Conservation (phyloP, 2,797 vertebrate species). For the Anableps anableps region DNA sequence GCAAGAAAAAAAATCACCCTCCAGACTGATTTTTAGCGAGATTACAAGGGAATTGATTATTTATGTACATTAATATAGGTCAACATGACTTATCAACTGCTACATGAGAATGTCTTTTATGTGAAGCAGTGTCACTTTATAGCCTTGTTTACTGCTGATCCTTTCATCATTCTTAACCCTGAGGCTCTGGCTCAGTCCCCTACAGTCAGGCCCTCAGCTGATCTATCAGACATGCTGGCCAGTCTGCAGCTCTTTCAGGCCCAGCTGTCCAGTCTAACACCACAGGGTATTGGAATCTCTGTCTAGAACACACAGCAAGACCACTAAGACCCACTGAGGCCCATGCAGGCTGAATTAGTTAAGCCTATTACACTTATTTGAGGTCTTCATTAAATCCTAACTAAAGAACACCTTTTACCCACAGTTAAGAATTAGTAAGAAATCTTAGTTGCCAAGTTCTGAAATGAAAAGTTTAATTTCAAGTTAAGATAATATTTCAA, state of each 20-base stretch:
- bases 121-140: not conserved
- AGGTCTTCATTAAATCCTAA: constrained; percentile 63
- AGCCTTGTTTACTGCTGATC: constrained; percentile 21
- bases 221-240: constrained; percentile 64
- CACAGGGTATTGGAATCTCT: constrained; percentile 65
- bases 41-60: not conserved
- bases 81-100: not conserved
- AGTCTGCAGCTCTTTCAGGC: constrained; percentile 55
- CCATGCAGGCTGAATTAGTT: constrained; percentile 72
- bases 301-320: constrained; percentile 79
- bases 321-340: constrained; percentile 69
- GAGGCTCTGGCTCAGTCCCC: constrained; percentile 42
- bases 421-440: constrained; percentile 3
- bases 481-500: not conserved
- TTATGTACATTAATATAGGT: not conserved
- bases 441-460: not conserved
- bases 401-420: constrained; percentile 24
- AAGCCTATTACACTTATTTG: constrained; percentile 71
- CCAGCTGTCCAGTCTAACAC: constrained; percentile 56
- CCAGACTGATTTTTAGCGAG: not conserved
- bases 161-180: constrained; percentile 36
- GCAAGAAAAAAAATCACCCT: not conserved
- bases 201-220: constrained; percentile 52
- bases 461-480: not conserved
- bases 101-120: constrained; percentile 7